Evolutionary conservation across 2,797 vertebrate species (phyloP), one percentile per base, ranked within the genome.

Genomic region (Erpetoichthys calabaricus): DNA sequence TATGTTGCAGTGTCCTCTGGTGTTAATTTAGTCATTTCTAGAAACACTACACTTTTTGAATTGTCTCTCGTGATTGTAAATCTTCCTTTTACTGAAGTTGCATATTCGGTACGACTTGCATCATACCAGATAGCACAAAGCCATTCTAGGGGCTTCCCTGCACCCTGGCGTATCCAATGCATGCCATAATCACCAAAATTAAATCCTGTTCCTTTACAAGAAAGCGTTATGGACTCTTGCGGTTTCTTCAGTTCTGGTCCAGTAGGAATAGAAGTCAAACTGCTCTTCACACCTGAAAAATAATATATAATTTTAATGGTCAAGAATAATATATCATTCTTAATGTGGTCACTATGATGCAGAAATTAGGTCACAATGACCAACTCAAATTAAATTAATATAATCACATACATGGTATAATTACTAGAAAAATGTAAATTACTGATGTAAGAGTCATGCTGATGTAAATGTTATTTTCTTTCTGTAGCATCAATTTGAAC

Each of bases 61-160:
- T 61, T 63, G 57, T 63, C 54, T 50, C 57, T 63, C 44, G 51
- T 63, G 46, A 63, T 61, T 56, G 56, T 49, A 51, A 61, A 51
- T 51, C 53, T n/a, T 43, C 59, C 62, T 3, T 62, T 46, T 51
- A 64, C 10, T 10, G 44, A 9, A 41, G 53, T 59, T 51, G 8
- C 51, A 1, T 47, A 65, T 45, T 3, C 6, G 1, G 4, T 60
- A 3, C 1, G 4, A 42, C 4, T 60, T 45, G 6, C 8, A 56
- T 44, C 7, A 7, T 3, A 1, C 7, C 5, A 7, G 0, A 46
- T 6, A 51, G 0, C 2, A 1, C 53, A 60, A 47, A 65, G 51
- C 64, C 64, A 65, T 42, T 62, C n/a, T 50, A 62, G 56, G 9
- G 60, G 8, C 9, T 62, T 65, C 47, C 56, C 60, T 44, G 42